Conservation (phyloP, 2,888 invertebrate species). For the Pteria penguin region DNA sequence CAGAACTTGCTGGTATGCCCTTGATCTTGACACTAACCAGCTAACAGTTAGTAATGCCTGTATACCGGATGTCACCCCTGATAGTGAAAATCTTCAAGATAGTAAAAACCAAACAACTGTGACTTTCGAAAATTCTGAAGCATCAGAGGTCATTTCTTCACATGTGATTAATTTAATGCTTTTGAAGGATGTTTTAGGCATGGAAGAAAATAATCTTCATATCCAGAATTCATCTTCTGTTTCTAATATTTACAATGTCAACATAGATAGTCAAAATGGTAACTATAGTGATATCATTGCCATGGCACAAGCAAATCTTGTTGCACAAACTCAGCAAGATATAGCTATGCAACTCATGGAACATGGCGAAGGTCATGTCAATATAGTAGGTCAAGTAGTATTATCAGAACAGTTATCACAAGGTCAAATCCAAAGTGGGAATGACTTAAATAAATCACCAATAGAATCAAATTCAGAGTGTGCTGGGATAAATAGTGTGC, state of each 20-base stretch:
- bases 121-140: too few relatives aligned
- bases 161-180: not conserved
- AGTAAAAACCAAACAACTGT: not conserved
- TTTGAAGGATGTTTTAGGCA: not conserved
- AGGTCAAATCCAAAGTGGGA: too few relatives aligned
- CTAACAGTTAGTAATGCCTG: too few relatives aligned
- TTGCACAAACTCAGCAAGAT: slow-evolving; percentile 66
- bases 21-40: too few relatives aligned
- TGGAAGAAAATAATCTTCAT: too few relatives aligned
- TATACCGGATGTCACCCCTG: too few relatives aligned
- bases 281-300: slow-evolving; percentile 51
- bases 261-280: slow-evolving; percentile 3
- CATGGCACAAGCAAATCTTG: slow-evolving; percentile 67
- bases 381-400: too few relatives aligned
- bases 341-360: slow-evolving; percentile 61
- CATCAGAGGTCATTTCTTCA: not conserved
- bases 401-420: too few relatives aligned
- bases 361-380: not conserved
- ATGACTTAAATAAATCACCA: too few relatives aligned
- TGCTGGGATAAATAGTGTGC: too few relatives aligned
- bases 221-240: not conserved
- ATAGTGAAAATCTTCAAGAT: not conserved
- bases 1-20: too few relatives aligned
- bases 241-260: not conserved
- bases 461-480: too few relatives aligned